Base-by-base conservation (phyloP, 2,797 vertebrate genomes). In the Sebastiscus tertius region DNA sequence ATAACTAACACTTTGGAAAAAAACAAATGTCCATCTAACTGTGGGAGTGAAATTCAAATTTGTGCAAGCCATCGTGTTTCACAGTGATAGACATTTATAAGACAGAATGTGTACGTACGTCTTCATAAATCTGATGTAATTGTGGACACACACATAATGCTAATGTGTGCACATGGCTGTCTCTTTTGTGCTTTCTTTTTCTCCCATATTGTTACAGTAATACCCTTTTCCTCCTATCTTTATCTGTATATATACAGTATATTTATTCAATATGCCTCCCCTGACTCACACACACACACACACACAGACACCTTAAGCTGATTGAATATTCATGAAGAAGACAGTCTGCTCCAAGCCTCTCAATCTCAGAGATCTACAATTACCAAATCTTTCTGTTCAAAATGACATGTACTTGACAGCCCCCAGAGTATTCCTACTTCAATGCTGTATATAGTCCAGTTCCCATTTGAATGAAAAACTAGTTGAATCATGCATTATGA, bases 381-480 rank as follows among this genome's bases (percentile, higher is more conserved):
- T 83, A 65, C 31, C 33, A 27, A 70, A 39, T 64, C 70, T 52
- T 72, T 78, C 49, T 67, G 42, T 66, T 72, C 31, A 22, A 64
- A 52, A 59, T 74, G 36, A 74, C 60, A 56, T 67, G 22, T 77
- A 65, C 71, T 83, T 79, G 76, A 83, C 60, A 79, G 39, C 20
- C 42, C 31, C 13, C 66, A 29, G n/a, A 66, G 27, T 56, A 55
- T 61, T 71, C 60, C 58, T 61, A 33, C 31, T 71, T 64, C 64
- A 61, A 9, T 16, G 42, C 20, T 76, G 36, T 61, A 61, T 62
- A 27, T 56, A 49, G 16, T 22, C 52, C n/a, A 22, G 20, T 27
- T 63, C 27, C 18, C 0, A 36, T 62, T 69, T 68, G n/a, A 70
- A 80, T 68, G 24, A 29, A 74, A 80, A 55, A 31, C 6, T 26